These are phyloP conservation scores for Spilosoma lubricipeda DNA, from an alignment of 2,888 invertebrate genomes.

Conservation along the genomic window DNA sequence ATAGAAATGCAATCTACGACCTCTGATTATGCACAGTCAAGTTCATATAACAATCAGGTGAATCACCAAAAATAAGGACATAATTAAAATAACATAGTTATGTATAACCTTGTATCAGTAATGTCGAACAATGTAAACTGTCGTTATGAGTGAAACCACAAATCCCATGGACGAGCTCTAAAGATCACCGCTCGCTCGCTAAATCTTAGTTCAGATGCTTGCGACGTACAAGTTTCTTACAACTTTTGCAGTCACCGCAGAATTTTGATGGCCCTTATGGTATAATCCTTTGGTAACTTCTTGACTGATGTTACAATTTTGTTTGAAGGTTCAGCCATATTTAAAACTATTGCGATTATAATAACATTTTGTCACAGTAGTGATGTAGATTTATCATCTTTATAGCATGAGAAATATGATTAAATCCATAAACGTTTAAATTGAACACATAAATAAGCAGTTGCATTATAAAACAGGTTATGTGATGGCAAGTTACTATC, in stretches of 20 bases:
- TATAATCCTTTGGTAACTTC: background rate
- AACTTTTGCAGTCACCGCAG: constrained; percentile 39
- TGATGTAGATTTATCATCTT: too few relatives aligned
- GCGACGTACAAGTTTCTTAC: constrained; percentile 38
- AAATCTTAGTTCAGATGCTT: constrained; percentile 43
- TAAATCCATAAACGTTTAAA: too few relatives aligned
- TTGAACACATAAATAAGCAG: too few relatives aligned
- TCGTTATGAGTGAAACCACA: constrained; percentile 24
- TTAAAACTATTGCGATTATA: background rate
- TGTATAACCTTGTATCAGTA: background rate
- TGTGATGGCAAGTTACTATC: too few relatives aligned
- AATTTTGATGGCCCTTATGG: constrained; percentile 33
- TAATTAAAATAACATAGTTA: background rate
- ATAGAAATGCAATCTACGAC: background rate
- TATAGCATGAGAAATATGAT: too few relatives aligned
- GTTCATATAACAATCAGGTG: background rate
- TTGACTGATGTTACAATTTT: background rate
- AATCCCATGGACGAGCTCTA: constrained; percentile 22
- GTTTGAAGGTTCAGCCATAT: background rate
- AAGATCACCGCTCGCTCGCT: constrained; percentile 29
- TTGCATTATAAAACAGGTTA: too few relatives aligned
- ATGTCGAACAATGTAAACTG: background rate
- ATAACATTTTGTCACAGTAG: background rate
- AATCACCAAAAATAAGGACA: too few relatives aligned
- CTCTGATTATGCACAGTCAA: background rate